Evolutionary conservation across 64 coral and sea anemone species (phyloP).

Genomic region (Anthopleura sola): DNA sequence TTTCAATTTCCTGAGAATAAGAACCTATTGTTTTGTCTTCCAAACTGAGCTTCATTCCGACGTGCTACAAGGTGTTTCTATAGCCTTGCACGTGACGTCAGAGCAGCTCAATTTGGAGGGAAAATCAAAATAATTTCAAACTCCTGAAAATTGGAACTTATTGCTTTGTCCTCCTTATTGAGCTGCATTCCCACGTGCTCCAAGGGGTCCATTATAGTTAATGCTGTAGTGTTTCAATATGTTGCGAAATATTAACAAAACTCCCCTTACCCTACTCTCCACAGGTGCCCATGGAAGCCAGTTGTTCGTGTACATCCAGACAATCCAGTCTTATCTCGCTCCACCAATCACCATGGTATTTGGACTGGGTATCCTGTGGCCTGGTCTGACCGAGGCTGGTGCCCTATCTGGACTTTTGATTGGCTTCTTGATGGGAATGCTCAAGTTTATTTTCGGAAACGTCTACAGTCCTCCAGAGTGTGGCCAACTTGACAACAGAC

Average conservation of each 20-base stretch:
- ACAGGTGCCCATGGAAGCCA: slow-evolving; percentile 66
- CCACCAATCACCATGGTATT: slow-evolving; percentile 70
- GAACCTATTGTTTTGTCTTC: too few relatives aligned
- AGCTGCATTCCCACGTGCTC: too few relatives aligned
- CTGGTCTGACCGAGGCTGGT: slow-evolving; percentile 46
- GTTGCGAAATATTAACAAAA: background rate
- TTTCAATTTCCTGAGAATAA: too few relatives aligned
- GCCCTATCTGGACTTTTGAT: slow-evolving; percentile 48
- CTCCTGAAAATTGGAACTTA: too few relatives aligned
- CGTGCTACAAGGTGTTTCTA: too few relatives aligned
- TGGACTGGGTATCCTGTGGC: slow-evolving; percentile 74
- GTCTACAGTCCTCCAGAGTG: slow-evolving; percentile 61
- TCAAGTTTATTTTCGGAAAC: slow-evolving; percentile 72
- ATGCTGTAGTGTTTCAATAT: background rate
- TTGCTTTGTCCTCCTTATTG: too few relatives aligned
- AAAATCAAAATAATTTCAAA: too few relatives aligned
- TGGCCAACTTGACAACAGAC: slow-evolving; percentile 48
- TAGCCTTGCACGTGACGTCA: too few relatives aligned
- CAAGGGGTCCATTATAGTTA: too few relatives aligned
- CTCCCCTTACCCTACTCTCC: background rate
- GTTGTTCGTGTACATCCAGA: slow-evolving; percentile 78
- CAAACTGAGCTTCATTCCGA: too few relatives aligned
- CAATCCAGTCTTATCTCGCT: slow-evolving; percentile 68
- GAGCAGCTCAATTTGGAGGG: too few relatives aligned
- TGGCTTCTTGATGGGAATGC: slow-evolving; percentile 56